These are phyloP conservation scores for Podarcis muralis DNA, from an alignment of 2,113 vertebrate genomes.

Conservation along the genomic window DNA sequence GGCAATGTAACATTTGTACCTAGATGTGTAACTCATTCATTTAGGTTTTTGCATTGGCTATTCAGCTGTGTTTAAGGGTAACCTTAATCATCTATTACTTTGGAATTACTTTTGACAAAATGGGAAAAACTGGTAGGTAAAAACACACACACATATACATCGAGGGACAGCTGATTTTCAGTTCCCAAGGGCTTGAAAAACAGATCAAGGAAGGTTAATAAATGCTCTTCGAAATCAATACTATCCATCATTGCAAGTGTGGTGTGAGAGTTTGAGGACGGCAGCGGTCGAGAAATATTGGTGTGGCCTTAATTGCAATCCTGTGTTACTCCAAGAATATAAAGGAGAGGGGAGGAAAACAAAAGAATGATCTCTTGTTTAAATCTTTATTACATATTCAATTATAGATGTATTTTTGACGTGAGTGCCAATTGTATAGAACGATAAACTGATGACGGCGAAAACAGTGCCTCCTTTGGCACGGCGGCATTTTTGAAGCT, in stretches of 20 bases:
- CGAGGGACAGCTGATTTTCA: conserved; percentile 49
- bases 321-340: conserved; percentile 50
- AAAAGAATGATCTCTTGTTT: conserved; percentile 44
- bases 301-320: conserved; percentile 80
- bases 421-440: conserved; percentile 72
- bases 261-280: conserved; percentile 30
- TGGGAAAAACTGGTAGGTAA: conserved; percentile 61
- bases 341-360: conserved; percentile 5
- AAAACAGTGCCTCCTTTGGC: conserved; percentile 66
- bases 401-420: conserved; percentile 72
- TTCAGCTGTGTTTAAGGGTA: conserved; percentile 71
- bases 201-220: conserved; percentile 66
- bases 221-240: conserved; percentile 64
- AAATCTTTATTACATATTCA: conserved; percentile 65
- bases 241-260: conserved; percentile 50
- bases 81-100: conserved; percentile 68
- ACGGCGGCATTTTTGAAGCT: conserved; percentile 65
- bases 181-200: conserved; percentile 60
- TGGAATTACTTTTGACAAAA: conserved; percentile 58
- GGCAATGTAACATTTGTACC: conserved; percentile 73
- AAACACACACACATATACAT: conserved; percentile 29
- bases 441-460: conserved; percentile 66
- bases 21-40: conserved; percentile 71
- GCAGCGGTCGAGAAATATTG: conserved; percentile 57
- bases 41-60: conserved; percentile 74